phyloP scores from a whole-genome alignment of 2,113 vertebrate genomes.

The Crotalus helleri region DNA sequence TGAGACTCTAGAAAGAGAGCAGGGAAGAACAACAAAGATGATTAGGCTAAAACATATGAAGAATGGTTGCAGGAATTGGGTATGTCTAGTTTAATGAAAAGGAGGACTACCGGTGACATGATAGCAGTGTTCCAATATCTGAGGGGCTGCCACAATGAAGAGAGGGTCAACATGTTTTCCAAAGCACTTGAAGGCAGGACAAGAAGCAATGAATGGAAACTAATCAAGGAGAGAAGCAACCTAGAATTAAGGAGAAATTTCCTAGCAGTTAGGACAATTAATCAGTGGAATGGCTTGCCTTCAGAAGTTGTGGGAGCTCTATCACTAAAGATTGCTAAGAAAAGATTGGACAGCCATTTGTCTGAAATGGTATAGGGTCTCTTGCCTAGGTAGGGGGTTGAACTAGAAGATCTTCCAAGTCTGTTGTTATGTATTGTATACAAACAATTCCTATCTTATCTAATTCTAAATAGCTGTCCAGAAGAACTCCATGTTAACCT shows the following conservation, averaged over 20 bases:
- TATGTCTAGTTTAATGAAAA: neutral
- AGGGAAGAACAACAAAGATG: too few relatives aligned
- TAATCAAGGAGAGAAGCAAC: neutral
- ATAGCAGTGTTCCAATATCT: neutral
- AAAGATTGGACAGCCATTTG: too few relatives aligned
- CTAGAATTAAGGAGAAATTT: neutral
- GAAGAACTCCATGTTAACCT: neutral
- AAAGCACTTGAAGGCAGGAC: neutral
- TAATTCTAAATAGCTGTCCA: neutral
- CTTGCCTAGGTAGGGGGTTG: neutral
- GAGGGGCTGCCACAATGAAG: neutral
- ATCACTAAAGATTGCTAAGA: too few relatives aligned
- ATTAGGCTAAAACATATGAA: neutral
- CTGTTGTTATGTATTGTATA: neutral
- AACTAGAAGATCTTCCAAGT: neutral
- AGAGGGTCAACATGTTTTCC: neutral
- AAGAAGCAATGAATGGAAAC: neutral
- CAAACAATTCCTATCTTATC: neutral
- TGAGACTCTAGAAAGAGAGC: too few relatives aligned
- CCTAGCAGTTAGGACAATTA: neutral
- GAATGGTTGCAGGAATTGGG: neutral
- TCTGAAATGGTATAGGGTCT: too few relatives aligned
- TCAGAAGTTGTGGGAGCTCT: neutral
- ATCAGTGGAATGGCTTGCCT: neutral
- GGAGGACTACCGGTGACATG: neutral